These are phyloP conservation scores for Chlamydotis undulata DNA, from an alignment of 2,113 vertebrate species.

Conservation along the genomic window DNA sequence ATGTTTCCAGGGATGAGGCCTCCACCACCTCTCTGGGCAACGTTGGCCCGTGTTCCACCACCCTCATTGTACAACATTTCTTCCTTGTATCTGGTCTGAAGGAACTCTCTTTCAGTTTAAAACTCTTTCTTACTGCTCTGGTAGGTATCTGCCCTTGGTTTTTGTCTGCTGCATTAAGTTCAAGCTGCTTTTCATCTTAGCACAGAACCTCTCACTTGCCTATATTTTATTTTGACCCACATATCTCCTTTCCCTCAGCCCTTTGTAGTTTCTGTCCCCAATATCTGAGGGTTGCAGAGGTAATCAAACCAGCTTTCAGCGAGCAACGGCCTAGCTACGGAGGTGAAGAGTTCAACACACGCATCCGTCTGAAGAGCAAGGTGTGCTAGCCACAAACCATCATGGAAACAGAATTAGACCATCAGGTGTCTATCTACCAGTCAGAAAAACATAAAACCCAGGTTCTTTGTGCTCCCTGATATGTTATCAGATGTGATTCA, in stretches of 20 bases:
- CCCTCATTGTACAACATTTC: not conserved
- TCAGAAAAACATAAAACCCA: not conserved
- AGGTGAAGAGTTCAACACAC: not conserved
- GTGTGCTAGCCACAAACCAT: not conserved
- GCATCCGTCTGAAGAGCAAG: not conserved
- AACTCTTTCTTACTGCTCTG: not conserved
- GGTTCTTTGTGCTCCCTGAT: not conserved
- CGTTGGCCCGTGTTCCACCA: not conserved
- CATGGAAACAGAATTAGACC: not conserved
- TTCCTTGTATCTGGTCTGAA: not conserved
- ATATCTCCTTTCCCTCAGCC: not conserved
- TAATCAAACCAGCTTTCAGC: not conserved
- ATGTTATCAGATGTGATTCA: constrained; percentile 57
- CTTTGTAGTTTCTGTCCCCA: not conserved
- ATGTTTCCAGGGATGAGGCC: not conserved
- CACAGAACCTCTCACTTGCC: not conserved
- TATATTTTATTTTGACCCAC: not conserved
- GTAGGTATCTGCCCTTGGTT: not conserved
- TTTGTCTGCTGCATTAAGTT: not conserved
- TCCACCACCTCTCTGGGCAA: not conserved
- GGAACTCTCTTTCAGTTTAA: not conserved
- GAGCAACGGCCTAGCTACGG: not conserved
- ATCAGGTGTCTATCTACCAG: not conserved
- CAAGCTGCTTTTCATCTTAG: not conserved
- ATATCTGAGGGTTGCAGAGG: not conserved